Evolutionary conservation across 2,888 invertebrate genomes (phyloP).

Genomic region (Cheilosia grossa): DNA sequence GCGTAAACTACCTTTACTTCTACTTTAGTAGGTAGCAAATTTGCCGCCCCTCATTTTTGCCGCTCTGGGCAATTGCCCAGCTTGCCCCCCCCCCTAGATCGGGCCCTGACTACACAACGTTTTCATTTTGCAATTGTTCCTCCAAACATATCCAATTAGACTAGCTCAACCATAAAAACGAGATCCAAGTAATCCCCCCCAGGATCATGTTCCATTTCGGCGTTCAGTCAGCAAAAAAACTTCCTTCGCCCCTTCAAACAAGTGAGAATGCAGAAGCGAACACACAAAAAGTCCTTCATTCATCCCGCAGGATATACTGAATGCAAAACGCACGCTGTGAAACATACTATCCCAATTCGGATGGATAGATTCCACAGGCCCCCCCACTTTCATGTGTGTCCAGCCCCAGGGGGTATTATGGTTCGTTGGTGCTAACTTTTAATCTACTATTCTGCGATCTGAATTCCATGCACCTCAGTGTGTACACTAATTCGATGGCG

Average conservation of each 20-base stretch:
- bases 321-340: constrained; percentile 68
- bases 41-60: too few relatives aligned
- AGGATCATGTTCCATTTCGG: constrained; percentile 1
- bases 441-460: constrained; percentile 65
- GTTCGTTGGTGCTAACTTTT: constrained; percentile 69
- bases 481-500: constrained; percentile 67
- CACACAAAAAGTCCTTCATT: constrained; percentile 15
- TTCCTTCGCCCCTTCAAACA: constrained; percentile 8
- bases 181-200: constrained; percentile 62
- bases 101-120: too few relatives aligned
- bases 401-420: constrained; percentile 48
- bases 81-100: too few relatives aligned
- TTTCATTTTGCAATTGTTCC: constrained; percentile 63
- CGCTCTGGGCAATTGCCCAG: too few relatives aligned
- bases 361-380: constrained; percentile 56
- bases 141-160: constrained; percentile 74
- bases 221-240: constrained; percentile 15
- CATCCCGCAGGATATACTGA: constrained; percentile 55
- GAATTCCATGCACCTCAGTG: constrained; percentile 40
- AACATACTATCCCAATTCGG: constrained; percentile 62
- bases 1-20: too few relatives aligned
- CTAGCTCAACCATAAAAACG: constrained; percentile 73
- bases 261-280: constrained; percentile 26
- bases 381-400: constrained; percentile 38
- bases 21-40: too few relatives aligned